Base-by-base conservation (phyloP, 2,797 vertebrate genomes). In the Tadarida brasiliensis region DNA sequence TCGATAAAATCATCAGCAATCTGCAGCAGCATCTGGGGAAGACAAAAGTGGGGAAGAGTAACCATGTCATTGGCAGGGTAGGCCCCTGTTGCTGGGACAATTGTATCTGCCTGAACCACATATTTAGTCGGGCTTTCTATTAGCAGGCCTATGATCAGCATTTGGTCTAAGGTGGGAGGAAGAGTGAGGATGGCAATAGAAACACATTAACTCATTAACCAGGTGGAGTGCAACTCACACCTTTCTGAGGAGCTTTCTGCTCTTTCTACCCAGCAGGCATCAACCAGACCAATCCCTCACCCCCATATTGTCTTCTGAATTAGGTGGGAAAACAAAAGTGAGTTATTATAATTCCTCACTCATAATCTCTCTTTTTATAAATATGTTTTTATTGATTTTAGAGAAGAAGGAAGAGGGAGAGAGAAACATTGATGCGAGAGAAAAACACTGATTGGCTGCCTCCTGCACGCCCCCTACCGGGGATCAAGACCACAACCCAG, bases 1-100 rank as follows among this genome's bases (percentile, higher is more conserved):
- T 99, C 99, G 3, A 99, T 99, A 97, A 99, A 99, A 96, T 99
- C 99, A 87, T 99, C 99, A 0, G 99, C 99, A 0, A 99, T 99
- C 97, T 99, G 99, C 94, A 99, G 98, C 97, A 99, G 98, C 99
- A 99, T 99, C 99, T 99, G 98, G 26, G 82, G 39, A 77, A 51
- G 71, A 54, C 35, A 28, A 39, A 68, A 81, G 59, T 90, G 33
- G 39, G 47, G 16, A 20, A 91, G n/a, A 91, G 57, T n/a, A 44
- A 92, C 47, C 70, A 63, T 12, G 28, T 56, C 2, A 28, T 9
- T 71, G 78, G 57, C 2, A 47, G 33, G 63, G 35, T 11, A 77
- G 80, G 39, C 5, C 49, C 39, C 61, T 95, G 77, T 47, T 87
- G 61, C 71, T 77, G 82, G 26, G 71, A 95, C 51, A 92, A 88